These are phyloP conservation scores for Platyura marginata DNA, from an alignment of 1,140 invertebrate genomes.

Conservation along the genomic window DNA sequence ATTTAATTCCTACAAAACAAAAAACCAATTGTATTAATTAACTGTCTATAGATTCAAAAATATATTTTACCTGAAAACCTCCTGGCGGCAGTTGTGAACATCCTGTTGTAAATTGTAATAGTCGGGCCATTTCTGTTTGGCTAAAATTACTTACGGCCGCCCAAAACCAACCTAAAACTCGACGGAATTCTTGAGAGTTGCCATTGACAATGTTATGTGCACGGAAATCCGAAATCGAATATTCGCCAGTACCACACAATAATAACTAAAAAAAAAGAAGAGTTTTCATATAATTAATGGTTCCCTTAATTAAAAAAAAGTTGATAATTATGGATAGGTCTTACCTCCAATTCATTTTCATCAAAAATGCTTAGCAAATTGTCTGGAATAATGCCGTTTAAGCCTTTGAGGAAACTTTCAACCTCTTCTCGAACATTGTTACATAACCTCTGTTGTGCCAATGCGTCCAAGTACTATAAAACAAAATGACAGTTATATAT, in stretches of 20 bases:
- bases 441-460: slow-evolving; percentile 75
- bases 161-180: slow-evolving; percentile 88
- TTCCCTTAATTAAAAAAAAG: too few species aligned
- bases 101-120: slow-evolving; percentile 89
- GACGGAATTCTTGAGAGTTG: slow-evolving; percentile 60
- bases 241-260: slow-evolving; percentile 84
- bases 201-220: slow-evolving; percentile 74
- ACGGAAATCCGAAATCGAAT: slow-evolving; percentile 76
- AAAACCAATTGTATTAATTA: neutral
- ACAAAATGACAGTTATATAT: neutral
- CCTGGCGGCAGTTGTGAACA: slow-evolving; percentile 82
- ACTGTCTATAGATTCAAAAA: neutral
- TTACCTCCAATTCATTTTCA: slow-evolving; percentile 88
- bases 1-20: slow-evolving; percentile 47
- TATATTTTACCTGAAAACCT: slow-evolving; percentile 40
- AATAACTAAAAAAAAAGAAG: slow-evolving; percentile 61
- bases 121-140: slow-evolving; percentile 78
- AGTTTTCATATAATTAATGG: too few species aligned
- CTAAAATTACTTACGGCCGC: slow-evolving; percentile 80
- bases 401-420: slow-evolving; percentile 72
- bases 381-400: slow-evolving; percentile 81
- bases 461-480: slow-evolving; percentile 55
- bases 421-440: slow-evolving; percentile 66
- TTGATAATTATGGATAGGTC: too few species aligned
- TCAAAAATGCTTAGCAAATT: slow-evolving; percentile 88